Base-by-base conservation (phyloP, 2,888 invertebrate genomes). In the Eupeodes luniger region DNA sequence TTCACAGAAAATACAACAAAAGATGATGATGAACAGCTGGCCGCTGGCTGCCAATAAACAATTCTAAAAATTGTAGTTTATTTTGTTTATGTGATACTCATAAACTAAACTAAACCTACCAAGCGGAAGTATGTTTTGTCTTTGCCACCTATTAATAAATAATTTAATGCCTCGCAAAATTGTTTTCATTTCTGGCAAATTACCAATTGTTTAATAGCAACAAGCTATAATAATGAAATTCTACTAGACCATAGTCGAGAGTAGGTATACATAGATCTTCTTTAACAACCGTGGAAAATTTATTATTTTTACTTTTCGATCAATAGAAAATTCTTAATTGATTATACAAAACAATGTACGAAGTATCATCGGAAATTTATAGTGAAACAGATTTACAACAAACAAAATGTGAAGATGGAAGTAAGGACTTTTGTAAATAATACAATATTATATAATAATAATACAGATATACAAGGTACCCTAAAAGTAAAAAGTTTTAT, bases 351-450 rank as follows among this genome's bases (percentile, higher is more conserved):
- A 19, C 19, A 55, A 95, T 95, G 92, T 93, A 94, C 81, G 95
- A 95, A 90, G 96, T 97, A 74, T 95, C 96, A 61, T 97, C 97
- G 36, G 97, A 97, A 94, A 95, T 97, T 91, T 96, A 96, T 92
- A 94, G 94, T 51, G 97, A 97, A 93, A 95, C 95, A 91, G 94
- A 96, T 91, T 96, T 96, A 91, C 94, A 93, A 89, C 95, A 95
- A 14, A 94, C 94, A 89, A 92, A 91, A 86, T 92, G 92, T 80
- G 94, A 94, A 53, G 94, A 93, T 91, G 95, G 95, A 91, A 95
- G 95, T 95, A 91, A 93, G 94, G 80, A 55, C 16, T 49, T 12
- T 12, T 14, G 5, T 34, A 27, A 49, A 14, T 12, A 27, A 3
- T 64, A 36, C 5, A 11, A 66, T 70, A 27, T 40, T 66, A 66